Evolutionary conservation across 2,797 vertebrate species (phyloP), one percentile per base, ranked within the genome.

Genomic region (Synanceia verrucosa): DNA sequence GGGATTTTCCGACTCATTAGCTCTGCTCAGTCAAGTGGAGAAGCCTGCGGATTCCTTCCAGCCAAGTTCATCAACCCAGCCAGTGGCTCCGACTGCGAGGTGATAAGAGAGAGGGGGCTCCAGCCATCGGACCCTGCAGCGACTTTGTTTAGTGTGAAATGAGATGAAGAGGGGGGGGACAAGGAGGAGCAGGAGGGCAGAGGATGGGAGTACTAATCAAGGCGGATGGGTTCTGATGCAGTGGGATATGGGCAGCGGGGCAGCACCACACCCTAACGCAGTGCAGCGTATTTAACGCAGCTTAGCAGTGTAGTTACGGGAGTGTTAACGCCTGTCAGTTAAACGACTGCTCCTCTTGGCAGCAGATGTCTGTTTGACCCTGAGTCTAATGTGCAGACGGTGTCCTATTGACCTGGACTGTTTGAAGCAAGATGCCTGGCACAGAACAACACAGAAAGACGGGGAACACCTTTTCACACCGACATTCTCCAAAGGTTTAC

Each of bases 1-100:
- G 79, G 79, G 87, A 93, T 94, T 92, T 93, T 93, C 90, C 89
- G 87, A 89, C 86, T 93, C 91, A 93, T 94, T 94, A 91, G 89
- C 83, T 78, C 79, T 91, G 90, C 84, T 91, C 87, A 89, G 84
- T 89, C 86, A 86, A 89, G 89, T 89, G 92, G 71, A 91, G 85
- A 78, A 80, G 82, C 81, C 82, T 77, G 81, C 77, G 18, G 91
- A 92, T 93, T 92, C 89, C 89, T 90, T 91, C 87, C 83, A 90
- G 83, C 79, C 86, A 90, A 83, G 88, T 90, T 90, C 90, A 90
- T 86, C 87, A 90, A 75, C 76, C 77, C 57, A 74, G 74, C 73
- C 76, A 76, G 71, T n/a, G 65, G 36, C 78, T 89, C 86, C 65
- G n/a, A 53, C 85, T 83, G 91, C n/a, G 85, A 85, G 76, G 77